Conservation (phyloP, 2,888 invertebrate genomes). For the Tetramorium bicarinatum region DNA sequence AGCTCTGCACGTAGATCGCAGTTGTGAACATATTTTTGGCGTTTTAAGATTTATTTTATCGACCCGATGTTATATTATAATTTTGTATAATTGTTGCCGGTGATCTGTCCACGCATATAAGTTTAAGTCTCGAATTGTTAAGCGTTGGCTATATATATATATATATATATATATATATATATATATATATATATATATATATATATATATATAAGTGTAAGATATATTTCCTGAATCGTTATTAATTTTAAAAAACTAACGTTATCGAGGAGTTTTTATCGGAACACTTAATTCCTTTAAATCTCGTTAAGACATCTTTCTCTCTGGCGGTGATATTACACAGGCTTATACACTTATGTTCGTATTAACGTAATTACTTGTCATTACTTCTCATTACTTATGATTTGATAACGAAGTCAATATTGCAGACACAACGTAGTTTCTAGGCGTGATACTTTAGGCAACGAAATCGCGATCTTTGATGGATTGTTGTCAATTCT, state of each 20-base stretch:
- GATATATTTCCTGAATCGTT: background rate
- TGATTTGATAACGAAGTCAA: conserved; percentile 12
- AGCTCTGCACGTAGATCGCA: conserved; percentile 74
- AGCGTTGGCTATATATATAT: background rate
- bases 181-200: too few species aligned
- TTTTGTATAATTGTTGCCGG: conserved; percentile 16
- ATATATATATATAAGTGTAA: conserved; percentile 15
- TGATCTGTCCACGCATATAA: background rate
- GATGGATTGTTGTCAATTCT: background rate
- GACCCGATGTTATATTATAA: background rate
- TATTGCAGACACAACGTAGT: background rate
- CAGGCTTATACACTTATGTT: conserved; percentile 18
- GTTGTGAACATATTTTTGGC: conserved; percentile 61
- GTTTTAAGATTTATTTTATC: conserved; percentile 33
- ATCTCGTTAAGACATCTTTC: conserved; percentile 1
- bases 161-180: too few species aligned
- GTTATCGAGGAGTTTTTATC: background rate
- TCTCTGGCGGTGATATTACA: background rate
- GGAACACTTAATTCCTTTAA: conserved; percentile 27
- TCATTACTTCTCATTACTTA: conserved; percentile 7
- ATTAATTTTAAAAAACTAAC: conserved; percentile 9
- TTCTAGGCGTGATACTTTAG: conserved; percentile 5
- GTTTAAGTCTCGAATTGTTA: conserved; percentile 24
- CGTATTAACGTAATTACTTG: background rate
- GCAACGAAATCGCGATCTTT: background rate